These are phyloP conservation scores for Tetraneura akinire DNA, from an alignment of 1,140 invertebrate species.

Conservation along the genomic window DNA sequence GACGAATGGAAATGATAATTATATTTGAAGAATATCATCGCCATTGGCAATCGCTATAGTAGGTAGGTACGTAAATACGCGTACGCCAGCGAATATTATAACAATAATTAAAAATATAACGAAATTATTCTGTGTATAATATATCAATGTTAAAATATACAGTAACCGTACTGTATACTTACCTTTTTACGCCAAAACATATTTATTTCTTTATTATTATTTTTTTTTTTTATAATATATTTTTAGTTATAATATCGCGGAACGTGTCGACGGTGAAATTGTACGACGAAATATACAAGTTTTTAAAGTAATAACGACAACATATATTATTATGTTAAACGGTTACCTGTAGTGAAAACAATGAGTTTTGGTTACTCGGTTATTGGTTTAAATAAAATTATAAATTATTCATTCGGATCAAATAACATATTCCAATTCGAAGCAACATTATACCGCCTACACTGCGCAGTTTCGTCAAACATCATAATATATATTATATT, in stretches of 20 bases:
- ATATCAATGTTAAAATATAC: no score
- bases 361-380: not conserved
- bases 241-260: not conserved
- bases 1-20: not conserved
- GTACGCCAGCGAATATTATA: no score
- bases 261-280: not conserved
- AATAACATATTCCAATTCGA: not conserved
- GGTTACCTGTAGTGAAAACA: not conserved
- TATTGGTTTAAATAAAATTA: not conserved
- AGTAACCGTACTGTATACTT: no score
- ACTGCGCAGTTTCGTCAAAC: not conserved
- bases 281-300: not conserved
- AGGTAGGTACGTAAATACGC: no score
- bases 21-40: not conserved
- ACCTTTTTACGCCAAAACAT: no score
- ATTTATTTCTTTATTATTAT: no score
- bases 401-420: not conserved
- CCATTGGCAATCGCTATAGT: not conserved
- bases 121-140: no score
- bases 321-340: no score
- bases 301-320: not conserved
- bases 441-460: slow-evolving; percentile 4
- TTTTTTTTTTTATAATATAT: no score
- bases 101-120: no score
- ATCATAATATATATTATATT: not conserved